These are phyloP conservation scores for Perca fluviatilis DNA, from an alignment of 2,113 vertebrate species.

Conservation along the genomic window DNA sequence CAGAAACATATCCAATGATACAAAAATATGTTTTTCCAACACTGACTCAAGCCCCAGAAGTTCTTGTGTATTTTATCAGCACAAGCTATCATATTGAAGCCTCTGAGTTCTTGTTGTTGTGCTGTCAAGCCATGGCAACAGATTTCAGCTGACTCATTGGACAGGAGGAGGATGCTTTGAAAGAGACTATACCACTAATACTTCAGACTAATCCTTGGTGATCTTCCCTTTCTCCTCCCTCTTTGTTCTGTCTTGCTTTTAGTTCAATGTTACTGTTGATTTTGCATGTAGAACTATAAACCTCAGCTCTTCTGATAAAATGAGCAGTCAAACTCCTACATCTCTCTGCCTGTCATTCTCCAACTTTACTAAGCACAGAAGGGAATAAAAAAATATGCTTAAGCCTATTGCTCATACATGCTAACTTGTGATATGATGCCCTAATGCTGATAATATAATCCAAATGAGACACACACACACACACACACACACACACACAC, in stretches of 20 bases:
- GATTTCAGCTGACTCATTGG: neutral
- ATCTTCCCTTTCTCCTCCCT: neutral
- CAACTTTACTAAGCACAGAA: neutral
- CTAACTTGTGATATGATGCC: neutral
- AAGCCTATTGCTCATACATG: neutral
- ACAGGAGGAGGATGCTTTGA: constrained; percentile 47
- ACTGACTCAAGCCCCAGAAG: neutral
- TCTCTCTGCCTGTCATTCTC: neutral
- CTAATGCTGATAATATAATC: neutral
- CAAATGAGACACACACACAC: neutral
- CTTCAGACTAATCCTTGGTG: constrained; percentile 7
- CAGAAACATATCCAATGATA: neutral
- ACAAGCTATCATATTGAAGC: neutral
- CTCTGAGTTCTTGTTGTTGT: constrained; percentile 9
- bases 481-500: too few relatives aligned
- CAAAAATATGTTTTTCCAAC: neutral
- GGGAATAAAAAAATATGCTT: neutral
- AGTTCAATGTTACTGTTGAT: neutral
- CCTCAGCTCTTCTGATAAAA: constrained; percentile 5
- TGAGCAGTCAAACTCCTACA: neutral
- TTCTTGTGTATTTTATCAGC: constrained; percentile 17
- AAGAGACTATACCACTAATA: constrained; percentile 19
- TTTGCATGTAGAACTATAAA: constrained; percentile 19
- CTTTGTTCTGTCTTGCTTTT: neutral
- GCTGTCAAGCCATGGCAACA: neutral